phyloP scores from a whole-genome alignment of 1,140 invertebrate genomes.

The Drosophila ohnishii region DNA sequence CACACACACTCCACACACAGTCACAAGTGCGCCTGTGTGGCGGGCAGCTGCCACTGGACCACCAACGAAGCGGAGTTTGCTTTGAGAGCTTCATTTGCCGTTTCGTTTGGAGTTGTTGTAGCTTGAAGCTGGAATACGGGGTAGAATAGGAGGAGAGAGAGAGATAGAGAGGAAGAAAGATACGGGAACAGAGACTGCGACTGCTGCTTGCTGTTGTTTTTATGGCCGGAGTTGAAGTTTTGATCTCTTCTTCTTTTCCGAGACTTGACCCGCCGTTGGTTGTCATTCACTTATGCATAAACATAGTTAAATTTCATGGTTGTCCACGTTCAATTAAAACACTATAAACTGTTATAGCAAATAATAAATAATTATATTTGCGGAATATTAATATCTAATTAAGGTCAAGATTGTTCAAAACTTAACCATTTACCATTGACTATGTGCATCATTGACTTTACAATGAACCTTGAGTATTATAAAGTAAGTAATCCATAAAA shows the following conservation, averaged over 20 bases:
- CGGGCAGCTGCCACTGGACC: slow-evolving; percentile 77
- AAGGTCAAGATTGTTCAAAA: no score
- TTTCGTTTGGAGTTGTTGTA: slow-evolving; percentile 58
- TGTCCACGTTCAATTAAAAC: not conserved
- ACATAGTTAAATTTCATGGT: not conserved
- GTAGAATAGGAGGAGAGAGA: not conserved
- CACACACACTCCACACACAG: slow-evolving; percentile 21
- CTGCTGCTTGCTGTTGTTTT: slow-evolving; percentile 34
- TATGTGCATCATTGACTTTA: no score
- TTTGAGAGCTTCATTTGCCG: slow-evolving; percentile 76
- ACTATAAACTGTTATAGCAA: no score
- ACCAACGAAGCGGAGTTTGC: slow-evolving; percentile 66
- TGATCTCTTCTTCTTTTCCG: slow-evolving; percentile 9
- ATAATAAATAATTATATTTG: no score
- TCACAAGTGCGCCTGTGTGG: slow-evolving; percentile 60
- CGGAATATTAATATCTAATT: no score
- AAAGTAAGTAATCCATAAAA: no score
- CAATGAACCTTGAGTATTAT: no score
- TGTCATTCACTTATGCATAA: slow-evolving; percentile 9
- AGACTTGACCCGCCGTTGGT: not conserved
- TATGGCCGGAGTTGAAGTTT: slow-evolving; percentile 39
- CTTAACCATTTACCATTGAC: no score
- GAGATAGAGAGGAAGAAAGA: slow-evolving; percentile 15
- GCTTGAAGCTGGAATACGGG: not conserved
- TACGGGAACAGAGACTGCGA: slow-evolving; percentile 17